These are phyloP conservation scores for Chiloscyllium plagiosum DNA, from an alignment of 2,113 vertebrate genomes.

Conservation along the genomic window DNA sequence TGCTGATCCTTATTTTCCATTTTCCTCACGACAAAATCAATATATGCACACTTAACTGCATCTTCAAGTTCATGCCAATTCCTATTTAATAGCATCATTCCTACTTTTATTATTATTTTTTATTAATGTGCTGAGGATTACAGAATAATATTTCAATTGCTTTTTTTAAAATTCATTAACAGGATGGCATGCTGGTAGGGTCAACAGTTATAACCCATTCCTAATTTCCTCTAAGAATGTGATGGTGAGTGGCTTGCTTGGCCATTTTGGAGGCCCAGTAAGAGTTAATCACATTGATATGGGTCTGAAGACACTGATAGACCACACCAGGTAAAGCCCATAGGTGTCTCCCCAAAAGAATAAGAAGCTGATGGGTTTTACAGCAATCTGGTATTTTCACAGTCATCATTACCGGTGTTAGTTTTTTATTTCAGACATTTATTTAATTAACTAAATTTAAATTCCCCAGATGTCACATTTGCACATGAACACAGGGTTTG, in stretches of 20 bases:
- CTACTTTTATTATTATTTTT: background rate
- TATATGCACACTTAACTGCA: background rate
- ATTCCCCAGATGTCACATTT: no score
- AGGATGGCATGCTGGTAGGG: background rate
- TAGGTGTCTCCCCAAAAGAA: no score
- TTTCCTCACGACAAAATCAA: background rate
- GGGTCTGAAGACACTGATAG: no score
- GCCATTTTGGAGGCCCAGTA: no score
- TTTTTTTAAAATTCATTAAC: background rate
- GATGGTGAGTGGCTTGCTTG: background rate
- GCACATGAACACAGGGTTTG: no score
- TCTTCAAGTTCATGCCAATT: background rate
- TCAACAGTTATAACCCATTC: background rate
- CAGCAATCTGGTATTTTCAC: no score
- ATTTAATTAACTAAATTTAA: no score
- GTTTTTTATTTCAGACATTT: no score
- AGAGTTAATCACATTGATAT: no score
- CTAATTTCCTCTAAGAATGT: background rate
- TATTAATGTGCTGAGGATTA: background rate
- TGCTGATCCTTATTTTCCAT: background rate
- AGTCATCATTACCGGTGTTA: no score
- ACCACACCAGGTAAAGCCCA: no score
- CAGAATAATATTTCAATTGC: background rate
- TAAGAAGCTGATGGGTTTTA: no score
- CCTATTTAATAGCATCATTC: background rate